Evolutionary conservation across 2,888 invertebrate species (phyloP).

Genomic region (Gisinianus flammeolus): DNA sequence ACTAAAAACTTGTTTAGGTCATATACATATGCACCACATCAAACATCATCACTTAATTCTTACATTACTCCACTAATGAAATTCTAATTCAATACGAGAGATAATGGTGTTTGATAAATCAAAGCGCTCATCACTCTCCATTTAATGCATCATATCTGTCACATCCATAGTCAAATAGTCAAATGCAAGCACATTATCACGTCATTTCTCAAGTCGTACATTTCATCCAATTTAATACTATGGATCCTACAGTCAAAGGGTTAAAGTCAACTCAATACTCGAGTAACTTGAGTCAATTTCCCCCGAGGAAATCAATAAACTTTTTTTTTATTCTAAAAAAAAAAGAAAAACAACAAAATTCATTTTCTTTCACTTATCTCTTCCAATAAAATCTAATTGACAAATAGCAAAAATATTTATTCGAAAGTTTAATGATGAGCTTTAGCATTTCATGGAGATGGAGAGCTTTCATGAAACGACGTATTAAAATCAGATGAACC

Average conservation of each 20-base stretch:
- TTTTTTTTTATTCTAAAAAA: not conserved
- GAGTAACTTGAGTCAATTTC: not conserved
- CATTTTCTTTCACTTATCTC: too few species aligned
- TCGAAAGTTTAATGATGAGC: too few species aligned
- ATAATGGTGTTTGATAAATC: constrained; percentile 19
- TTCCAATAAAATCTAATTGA: too few species aligned
- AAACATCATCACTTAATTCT: constrained; percentile 15
- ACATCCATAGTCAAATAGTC: not conserved
- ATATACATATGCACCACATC: too few species aligned
- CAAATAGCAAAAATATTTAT: too few species aligned
- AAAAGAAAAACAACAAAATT: too few species aligned
- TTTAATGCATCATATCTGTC: constrained; percentile 15
- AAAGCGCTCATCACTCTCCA: constrained; percentile 26
- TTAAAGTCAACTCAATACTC: not conserved
- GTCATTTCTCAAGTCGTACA: not conserved
- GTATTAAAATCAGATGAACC: too few species aligned
- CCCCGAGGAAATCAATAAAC: not conserved
- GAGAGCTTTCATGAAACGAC: too few species aligned
- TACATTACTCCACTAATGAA: constrained; percentile 34
- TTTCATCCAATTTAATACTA: not conserved
- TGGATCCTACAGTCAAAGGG: not conserved
- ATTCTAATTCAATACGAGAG: constrained; percentile 26
- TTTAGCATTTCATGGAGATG: too few species aligned
- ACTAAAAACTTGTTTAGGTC: constrained; percentile 29
- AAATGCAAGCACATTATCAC: not conserved